These are phyloP conservation scores for Saturnia pavonia DNA, from an alignment of 2,888 invertebrate species.

Conservation along the genomic window DNA sequence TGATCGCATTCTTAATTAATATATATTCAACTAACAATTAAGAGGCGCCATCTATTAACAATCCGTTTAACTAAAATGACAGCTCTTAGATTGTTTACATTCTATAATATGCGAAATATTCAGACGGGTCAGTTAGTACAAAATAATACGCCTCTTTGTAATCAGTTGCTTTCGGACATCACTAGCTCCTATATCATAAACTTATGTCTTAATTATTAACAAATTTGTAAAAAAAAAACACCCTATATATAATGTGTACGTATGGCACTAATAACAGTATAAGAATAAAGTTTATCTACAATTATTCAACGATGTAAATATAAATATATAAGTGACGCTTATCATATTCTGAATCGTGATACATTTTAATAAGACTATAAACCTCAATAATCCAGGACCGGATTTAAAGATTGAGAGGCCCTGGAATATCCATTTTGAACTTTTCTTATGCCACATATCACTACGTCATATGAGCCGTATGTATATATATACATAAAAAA, in stretches of 20 bases:
- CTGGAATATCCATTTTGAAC: background rate
- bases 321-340: background rate
- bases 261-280: constrained; percentile 39
- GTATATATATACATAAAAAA: too few species aligned
- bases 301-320: constrained; percentile 15
- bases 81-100: too few species aligned
- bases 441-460: too few species aligned
- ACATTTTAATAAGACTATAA: too few species aligned
- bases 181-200: constrained; percentile 4
- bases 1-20: too few species aligned
- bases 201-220: constrained; percentile 27
- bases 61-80: too few species aligned
- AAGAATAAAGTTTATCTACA: constrained; percentile 22
- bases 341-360: constrained; percentile 18
- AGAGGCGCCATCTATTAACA: too few species aligned
- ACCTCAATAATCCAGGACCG: background rate
- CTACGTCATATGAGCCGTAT: too few species aligned
- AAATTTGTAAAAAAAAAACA: constrained; percentile 29
- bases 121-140: background rate
- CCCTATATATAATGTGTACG: constrained; percentile 30
- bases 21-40: too few species aligned
- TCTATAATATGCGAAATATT: too few species aligned
- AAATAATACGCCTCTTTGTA: background rate
- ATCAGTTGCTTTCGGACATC: background rate
- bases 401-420: background rate